Conservation (phyloP, 2,113 vertebrate species). For the Miniopterus natalensis region DNA sequence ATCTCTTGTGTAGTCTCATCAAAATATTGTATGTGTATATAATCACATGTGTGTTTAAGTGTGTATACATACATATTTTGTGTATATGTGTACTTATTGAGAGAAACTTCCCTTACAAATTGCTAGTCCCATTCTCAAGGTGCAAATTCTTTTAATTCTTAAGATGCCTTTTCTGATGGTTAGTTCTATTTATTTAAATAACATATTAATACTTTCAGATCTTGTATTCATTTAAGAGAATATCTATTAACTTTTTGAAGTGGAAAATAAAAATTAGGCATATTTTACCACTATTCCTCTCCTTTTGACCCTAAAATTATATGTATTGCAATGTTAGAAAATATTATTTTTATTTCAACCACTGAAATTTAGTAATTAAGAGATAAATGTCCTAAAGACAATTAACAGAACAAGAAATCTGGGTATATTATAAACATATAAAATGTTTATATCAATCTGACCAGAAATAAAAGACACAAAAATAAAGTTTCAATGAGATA, state of each 20-base stretch:
- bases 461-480: neutral
- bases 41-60: neutral
- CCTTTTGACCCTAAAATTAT: neutral
- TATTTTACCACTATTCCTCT: neutral
- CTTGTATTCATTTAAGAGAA: neutral
- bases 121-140: neutral
- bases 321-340: neutral
- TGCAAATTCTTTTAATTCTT: neutral
- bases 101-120: neutral
- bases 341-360: neutral
- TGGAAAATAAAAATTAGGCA: neutral
- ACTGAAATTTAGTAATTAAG: neutral
- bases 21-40: neutral
- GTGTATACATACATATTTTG: neutral
- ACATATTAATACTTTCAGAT: neutral
- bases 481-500: neutral
- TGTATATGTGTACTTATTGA: neutral
- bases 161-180: neutral
- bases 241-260: neutral
- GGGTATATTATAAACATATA: neutral
- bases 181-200: conserved; percentile 11
- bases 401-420: neutral
- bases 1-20: neutral
- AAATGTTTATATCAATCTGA: neutral
- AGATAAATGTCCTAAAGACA: neutral